Percentiles rank a stretch among this genome's conserved stretches.
These are phyloP conservation scores for Clamator glandarius DNA, from an alignment of 2,797 vertebrate genomes.

Conservation along the genomic window DNA sequence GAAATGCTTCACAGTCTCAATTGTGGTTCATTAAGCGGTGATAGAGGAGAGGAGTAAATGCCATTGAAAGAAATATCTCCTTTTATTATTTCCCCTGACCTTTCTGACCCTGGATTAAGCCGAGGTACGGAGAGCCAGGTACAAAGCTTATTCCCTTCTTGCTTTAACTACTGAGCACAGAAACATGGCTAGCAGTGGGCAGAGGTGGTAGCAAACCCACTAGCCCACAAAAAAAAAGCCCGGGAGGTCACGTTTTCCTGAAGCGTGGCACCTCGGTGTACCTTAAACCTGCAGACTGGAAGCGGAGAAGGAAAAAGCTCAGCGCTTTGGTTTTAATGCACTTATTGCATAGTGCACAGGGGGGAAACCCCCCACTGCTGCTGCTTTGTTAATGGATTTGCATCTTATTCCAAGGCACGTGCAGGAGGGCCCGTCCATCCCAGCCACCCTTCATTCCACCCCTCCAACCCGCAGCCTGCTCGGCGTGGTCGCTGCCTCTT, in stretches of 20 bases:
- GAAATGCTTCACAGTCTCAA: neutral
- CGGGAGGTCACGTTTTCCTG: accelerated
- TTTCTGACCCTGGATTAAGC: accelerated
- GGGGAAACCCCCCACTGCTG: accelerated
- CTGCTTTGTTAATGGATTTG: conserved; percentile 10
- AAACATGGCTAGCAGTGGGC: accelerated
- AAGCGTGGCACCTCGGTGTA: too few relatives aligned
- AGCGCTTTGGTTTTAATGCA: neutral
- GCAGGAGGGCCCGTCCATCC: conserved; percentile 14
- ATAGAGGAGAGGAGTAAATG: neutral
- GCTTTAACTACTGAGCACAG: neutral
- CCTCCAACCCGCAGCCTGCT: neutral
- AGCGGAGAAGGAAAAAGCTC: neutral
- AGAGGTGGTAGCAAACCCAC: accelerated
- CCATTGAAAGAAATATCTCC: neutral
- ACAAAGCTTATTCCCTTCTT: neutral
- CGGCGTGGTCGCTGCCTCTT: neutral
- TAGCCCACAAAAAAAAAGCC: accelerated
- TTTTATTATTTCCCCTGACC: neutral
- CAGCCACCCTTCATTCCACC: neutral
- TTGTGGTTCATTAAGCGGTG: neutral
- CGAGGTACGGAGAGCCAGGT: neutral
- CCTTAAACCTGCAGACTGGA: neutral
- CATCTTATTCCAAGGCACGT: neutral
- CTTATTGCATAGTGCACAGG: accelerated